Conservation (phyloP, 2,888 invertebrate species). For the Hyposoter dolosus region DNA sequence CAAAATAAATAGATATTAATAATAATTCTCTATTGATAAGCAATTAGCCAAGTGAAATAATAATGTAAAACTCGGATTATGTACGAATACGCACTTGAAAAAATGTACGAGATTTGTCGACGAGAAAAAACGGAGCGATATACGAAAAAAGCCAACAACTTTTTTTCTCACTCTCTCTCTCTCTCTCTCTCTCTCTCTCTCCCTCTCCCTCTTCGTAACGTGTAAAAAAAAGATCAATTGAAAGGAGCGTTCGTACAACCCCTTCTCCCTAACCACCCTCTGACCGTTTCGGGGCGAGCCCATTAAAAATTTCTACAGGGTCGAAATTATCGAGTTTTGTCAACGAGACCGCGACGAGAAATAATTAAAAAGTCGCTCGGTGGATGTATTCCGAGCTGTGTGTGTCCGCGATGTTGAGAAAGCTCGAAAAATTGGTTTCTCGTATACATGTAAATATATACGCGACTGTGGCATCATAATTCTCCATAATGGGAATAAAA, state of each 20-base stretch:
- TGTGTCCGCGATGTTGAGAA: constrained; percentile 16
- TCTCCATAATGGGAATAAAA: constrained; percentile 27
- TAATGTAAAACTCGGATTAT: constrained; percentile 5
- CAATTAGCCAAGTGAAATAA: constrained; percentile 18
- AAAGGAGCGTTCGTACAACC: constrained; percentile 33
- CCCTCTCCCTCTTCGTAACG: background rate
- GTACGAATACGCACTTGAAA: constrained; percentile 7
- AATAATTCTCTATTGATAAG: constrained; percentile 55
- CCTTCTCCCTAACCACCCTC: constrained; percentile 13
- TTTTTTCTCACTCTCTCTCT: background rate
- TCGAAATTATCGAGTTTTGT: constrained; percentile 50
- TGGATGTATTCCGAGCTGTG: background rate
- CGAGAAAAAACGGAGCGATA: constrained; percentile 2
- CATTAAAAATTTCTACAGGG: constrained; percentile 64
- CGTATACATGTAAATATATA: constrained; percentile 33
- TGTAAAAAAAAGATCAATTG: constrained; percentile 5
- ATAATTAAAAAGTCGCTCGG: constrained; percentile 17
- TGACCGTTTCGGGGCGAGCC: constrained; percentile 44
- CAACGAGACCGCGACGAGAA: constrained; percentile 17
- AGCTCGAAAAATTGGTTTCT: constrained; percentile 4
- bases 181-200: constrained; percentile 12
- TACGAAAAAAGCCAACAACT: constrained; percentile 8
- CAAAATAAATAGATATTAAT: constrained; percentile 50
- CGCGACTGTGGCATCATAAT: background rate
- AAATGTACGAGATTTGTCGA: constrained; percentile 12